Conservation (phyloP, 1,140 invertebrate genomes). For the Drosophila repletoides region DNA sequence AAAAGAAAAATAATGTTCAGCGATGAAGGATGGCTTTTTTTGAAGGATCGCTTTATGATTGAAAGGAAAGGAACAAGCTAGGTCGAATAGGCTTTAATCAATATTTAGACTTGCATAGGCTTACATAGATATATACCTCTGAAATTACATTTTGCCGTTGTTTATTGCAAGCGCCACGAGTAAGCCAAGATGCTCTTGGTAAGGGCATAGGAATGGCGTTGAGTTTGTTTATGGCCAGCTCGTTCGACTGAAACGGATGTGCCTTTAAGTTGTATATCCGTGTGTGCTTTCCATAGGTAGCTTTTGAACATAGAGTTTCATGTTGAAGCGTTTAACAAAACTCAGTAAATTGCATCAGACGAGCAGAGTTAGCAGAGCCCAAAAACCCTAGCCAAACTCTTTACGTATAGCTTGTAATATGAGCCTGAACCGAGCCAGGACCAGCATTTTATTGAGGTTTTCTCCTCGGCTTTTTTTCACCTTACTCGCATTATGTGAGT, state of each 20-base stretch:
- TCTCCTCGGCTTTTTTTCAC: not conserved
- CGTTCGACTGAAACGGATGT: conserved; percentile 62
- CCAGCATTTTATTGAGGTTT: conserved; percentile 36
- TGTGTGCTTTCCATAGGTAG: conserved; percentile 12
- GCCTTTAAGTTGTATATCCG: conserved; percentile 78
- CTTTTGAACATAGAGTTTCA: conserved; percentile 66
- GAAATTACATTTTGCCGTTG: too few relatives aligned
- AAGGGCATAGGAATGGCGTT: conserved; percentile 11
- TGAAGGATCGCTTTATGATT: too few relatives aligned
- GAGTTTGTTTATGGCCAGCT: conserved; percentile 74
- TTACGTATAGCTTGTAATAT: conserved; percentile 14
- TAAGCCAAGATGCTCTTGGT: too few relatives aligned
- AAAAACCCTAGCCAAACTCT: conserved; percentile 13
- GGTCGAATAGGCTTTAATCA: too few relatives aligned
- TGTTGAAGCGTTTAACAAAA: conserved; percentile 78
- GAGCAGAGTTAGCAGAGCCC: conserved; percentile 26
- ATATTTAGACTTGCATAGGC: too few relatives aligned
- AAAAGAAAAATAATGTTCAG: too few relatives aligned
- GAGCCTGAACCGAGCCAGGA: conserved; percentile 1
- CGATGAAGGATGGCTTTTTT: too few relatives aligned
- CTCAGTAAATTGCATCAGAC: conserved; percentile 73
- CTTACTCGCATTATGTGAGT: not conserved
- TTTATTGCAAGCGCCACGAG: too few relatives aligned
- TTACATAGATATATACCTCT: too few relatives aligned
- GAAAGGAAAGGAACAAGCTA: too few relatives aligned